Evolutionary conservation across 2,113 vertebrate species (phyloP).

Genomic region (Patagioenas fasciata): DNA sequence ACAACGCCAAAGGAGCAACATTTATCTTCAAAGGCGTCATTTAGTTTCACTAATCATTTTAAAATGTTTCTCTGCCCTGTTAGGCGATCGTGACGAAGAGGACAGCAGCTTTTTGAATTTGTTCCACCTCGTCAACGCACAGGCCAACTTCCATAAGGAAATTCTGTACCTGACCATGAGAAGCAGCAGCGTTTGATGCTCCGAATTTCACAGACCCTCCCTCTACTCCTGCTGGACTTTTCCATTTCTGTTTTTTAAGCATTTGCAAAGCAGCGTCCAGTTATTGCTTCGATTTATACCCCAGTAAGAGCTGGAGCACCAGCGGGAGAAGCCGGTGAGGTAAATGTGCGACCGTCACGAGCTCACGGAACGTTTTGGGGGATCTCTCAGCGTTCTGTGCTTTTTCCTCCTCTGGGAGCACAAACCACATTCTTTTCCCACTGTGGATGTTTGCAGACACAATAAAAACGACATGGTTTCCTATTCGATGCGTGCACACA

Average conservation of each 20-base stretch:
- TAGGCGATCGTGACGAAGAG: constrained; percentile 72
- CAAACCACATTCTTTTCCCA: not conserved
- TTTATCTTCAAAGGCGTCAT: not conserved
- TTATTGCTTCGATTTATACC: not conserved
- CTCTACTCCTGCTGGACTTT: not conserved
- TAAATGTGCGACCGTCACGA: fast-evolving
- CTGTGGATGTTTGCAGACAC: not conserved
- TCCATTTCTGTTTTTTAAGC: not conserved
- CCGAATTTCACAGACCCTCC: not conserved
- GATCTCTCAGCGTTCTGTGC: not conserved
- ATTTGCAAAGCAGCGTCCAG: not conserved
- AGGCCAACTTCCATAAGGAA: constrained; percentile 87
- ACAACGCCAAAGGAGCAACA: not conserved
- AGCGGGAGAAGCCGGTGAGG: not conserved
- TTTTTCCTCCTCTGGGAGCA: not conserved
- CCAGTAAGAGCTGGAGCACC: not conserved
- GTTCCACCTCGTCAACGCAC: constrained; percentile 83
- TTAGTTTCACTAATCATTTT: not conserved
- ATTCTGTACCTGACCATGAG: constrained; percentile 76
- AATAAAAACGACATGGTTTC: not conserved
- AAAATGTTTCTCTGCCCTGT: not conserved
- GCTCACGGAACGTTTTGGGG: fast-evolving
- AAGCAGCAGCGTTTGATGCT: not conserved
- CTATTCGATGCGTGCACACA: not conserved
- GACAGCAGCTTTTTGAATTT: constrained; percentile 78